phyloP scores from a whole-genome alignment of 1,140 invertebrate species.

The Pseudomyrmex sp. region DNA sequence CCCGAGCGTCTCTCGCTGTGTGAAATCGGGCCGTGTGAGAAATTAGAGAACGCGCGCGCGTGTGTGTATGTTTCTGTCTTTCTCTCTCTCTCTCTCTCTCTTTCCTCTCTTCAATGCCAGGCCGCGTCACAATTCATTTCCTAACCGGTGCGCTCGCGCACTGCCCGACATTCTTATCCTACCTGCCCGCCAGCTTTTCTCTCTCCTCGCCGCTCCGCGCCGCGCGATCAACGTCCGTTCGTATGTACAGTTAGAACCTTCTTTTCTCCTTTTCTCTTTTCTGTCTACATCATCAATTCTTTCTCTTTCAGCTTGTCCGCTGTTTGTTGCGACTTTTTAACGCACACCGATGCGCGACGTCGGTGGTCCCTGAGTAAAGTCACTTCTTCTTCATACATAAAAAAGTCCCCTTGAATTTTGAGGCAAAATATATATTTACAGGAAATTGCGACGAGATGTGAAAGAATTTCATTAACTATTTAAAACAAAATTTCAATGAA shows the following conservation, averaged over 20 bases:
- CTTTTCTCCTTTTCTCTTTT: constrained; percentile 3
- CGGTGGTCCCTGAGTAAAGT: not conserved
- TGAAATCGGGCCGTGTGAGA: constrained; percentile 64
- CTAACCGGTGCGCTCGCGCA: constrained; percentile 58
- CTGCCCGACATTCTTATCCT: constrained; percentile 69
- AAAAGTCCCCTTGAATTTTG: not conserved
- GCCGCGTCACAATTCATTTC: constrained; percentile 72
- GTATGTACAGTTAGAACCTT: constrained; percentile 68
- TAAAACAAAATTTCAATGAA: not conserved
- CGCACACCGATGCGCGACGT: not conserved
- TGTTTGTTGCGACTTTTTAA: constrained; percentile 21
- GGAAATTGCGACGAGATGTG: no score
- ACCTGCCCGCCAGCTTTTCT: constrained; percentile 42
- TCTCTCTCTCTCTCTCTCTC: constrained; percentile 29
- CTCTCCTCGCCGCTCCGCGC: constrained; percentile 14
- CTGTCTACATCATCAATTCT: not conserved
- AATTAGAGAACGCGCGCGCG: constrained; percentile 60
- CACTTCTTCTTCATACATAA: not conserved
- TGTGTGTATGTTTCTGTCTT: not conserved
- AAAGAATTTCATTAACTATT: not conserved
- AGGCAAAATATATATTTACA: not conserved
- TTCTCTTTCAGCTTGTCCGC: constrained; percentile 16
- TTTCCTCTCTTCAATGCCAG: constrained; percentile 66
- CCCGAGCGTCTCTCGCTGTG: not conserved
- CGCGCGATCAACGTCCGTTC: constrained; percentile 23